Percentiles rank a stretch among this genome's conserved stretches.
Evolutionary conservation across 2,797 vertebrate species (phyloP).

Genomic region (Anolis apletophallus): DNA sequence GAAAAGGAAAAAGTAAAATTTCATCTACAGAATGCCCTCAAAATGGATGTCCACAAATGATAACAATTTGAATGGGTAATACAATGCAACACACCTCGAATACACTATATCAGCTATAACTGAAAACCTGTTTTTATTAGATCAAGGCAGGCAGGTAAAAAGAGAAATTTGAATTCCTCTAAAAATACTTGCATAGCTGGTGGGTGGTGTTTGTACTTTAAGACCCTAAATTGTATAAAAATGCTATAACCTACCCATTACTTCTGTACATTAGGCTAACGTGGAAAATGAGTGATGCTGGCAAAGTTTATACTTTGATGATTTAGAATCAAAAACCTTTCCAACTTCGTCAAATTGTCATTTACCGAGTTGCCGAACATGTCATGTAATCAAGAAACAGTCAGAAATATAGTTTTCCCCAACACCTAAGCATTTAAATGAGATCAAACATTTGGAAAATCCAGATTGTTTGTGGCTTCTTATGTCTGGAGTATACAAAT

Average conservation of each 20-base stretch:
- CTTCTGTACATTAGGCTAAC: neutral
- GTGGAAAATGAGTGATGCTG: neutral
- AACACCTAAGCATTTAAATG: neutral
- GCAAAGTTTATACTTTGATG: neutral
- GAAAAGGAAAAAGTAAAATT: neutral
- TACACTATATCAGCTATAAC: neutral
- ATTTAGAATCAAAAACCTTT: neutral
- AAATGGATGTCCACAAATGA: neutral
- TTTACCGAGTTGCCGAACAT: neutral
- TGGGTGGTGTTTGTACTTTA: neutral
- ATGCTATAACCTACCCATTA: neutral
- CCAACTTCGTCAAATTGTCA: neutral
- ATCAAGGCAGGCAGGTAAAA: neutral
- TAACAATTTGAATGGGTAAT: neutral
- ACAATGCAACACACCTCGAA: neutral
- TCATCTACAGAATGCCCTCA: neutral
- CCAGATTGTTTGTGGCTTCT: neutral
- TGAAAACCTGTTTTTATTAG: neutral
- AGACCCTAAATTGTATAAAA: neutral
- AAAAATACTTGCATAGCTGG: neutral
- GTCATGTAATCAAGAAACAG: neutral
- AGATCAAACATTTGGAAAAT: neutral
- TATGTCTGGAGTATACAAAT: neutral
- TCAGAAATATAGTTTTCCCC: neutral
- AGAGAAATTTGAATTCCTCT: neutral